Evolutionary conservation across 2,113 vertebrate genomes (phyloP), one percentile per base, ranked within the genome.

Genomic region (Arenaria interpres): DNA sequence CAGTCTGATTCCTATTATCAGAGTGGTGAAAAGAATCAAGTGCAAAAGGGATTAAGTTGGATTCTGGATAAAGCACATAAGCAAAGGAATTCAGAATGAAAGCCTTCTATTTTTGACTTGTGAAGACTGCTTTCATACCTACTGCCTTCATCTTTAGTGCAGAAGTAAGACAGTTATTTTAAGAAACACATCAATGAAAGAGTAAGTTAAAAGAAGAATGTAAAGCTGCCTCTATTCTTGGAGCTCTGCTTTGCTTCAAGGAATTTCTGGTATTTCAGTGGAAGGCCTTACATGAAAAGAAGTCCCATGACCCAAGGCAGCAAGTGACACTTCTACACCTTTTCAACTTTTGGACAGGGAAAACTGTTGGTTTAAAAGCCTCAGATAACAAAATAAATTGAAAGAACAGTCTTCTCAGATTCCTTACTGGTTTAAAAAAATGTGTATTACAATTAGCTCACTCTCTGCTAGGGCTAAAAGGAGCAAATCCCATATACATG

Each of bases 141-240:
- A 72, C 50, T 68, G 80, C 92, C 89, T 95, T 95, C 83, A 95
- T 87, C 83, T 75, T 67, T 15, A 95, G 51, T 33, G 81, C 66
- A 85, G 89, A 87, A 90, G 59, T 50, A 81, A 89, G 43, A 78
- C 12, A 88, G 88, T 84, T 96, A 95, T 97, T 95, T 97, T 91
- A 92, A 96, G 95, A 85, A 95, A 89, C 53, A 85, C 77, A 94
- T 93, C 39, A 92, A 50, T 96, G 95, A 87, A 95, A 92, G 57
- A 78, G 32, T 78, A 94, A 94, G 91, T 92, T 89, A 84, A 92
- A 86, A 94, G 86, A 82, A 88, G 66, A 95, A 95, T 85, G 89
- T 79, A 87, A 93, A 97, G 89, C 37, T 92, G 76, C 18, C 57
- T 92, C 89, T 95, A 56, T 91, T 95, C 87, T 75, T 85, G 69